Evolutionary conservation across 2,888 invertebrate genomes (phyloP).

Genomic region (Hyalella azteca): DNA sequence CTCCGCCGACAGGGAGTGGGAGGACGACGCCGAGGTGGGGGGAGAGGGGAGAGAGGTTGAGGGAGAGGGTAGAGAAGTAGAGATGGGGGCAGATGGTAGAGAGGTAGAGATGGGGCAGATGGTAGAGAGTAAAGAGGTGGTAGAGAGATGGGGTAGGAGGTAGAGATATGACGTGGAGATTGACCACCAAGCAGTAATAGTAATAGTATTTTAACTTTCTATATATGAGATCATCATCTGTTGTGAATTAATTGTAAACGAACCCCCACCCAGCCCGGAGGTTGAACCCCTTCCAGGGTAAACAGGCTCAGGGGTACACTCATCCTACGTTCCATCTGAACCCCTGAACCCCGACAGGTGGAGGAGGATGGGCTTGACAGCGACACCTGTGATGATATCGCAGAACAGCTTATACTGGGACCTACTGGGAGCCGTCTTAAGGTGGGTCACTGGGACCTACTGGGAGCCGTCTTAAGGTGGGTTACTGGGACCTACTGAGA

Average conservation of each 20-base stretch:
- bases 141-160: too few species aligned
- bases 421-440: slow-evolving; percentile 78
- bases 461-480: slow-evolving; percentile 76
- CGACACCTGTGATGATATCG: slow-evolving; percentile 83
- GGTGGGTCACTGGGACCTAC: slow-evolving; percentile 74
- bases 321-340: not conserved
- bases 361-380: slow-evolving; percentile 69
- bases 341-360: slow-evolving; percentile 57
- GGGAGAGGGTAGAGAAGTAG: not conserved
- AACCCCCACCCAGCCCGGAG: too few species aligned
- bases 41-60: not conserved
- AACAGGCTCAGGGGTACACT: not conserved
- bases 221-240: too few species aligned
- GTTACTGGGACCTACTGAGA: slow-evolving; percentile 76
- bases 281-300: too few species aligned
- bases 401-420: slow-evolving; percentile 79
- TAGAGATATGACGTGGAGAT: too few species aligned
- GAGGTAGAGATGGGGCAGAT: not conserved
- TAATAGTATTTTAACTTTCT: too few species aligned
- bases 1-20: slow-evolving; percentile 67
- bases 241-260: too few species aligned
- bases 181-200: too few species aligned
- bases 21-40: slow-evolving; percentile 59
- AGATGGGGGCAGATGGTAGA: not conserved
- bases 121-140: too few species aligned